Conservation (phyloP, 1,140 invertebrate genomes). For the Triops cancriformis region DNA sequence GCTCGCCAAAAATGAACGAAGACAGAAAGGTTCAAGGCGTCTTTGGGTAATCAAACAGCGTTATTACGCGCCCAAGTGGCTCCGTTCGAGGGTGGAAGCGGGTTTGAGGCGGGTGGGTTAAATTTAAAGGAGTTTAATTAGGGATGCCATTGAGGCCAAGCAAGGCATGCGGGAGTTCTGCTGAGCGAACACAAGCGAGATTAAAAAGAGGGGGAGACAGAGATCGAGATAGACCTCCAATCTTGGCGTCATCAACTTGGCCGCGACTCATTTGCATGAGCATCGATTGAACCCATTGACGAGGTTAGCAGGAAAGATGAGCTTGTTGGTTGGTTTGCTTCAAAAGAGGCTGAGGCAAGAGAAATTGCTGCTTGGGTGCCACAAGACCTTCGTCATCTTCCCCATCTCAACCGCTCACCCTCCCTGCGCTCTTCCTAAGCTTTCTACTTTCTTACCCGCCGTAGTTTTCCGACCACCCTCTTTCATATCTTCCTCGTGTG, state of each 20-base stretch:
- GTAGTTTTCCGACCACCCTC: not conserved
- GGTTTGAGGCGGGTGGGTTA: not conserved
- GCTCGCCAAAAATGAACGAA: not conserved
- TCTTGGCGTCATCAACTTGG: conserved; percentile 12
- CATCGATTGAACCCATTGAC: conserved; percentile 13
- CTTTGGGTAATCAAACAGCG: not conserved
- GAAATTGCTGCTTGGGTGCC: conserved; percentile 8
- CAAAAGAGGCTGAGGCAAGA: conserved; percentile 13
- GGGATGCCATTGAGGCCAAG: not conserved
- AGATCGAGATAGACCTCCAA: conserved; percentile 13
- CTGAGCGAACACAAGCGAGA: conserved; percentile 12
- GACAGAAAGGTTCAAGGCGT: not conserved
- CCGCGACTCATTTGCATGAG: conserved; percentile 12
- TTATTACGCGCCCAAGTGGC: not conserved
- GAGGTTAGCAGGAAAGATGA: conserved; percentile 13
- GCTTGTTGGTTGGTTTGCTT: conserved; percentile 1
- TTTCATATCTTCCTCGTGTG: not conserved
- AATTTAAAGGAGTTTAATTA: not conserved
- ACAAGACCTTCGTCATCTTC: not conserved
- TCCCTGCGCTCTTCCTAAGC: not conserved
- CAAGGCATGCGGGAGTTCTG: not conserved
- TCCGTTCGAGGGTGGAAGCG: not conserved
- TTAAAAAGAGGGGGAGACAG: not conserved
- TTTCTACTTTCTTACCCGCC: not conserved
- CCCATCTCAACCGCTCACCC: not conserved